phyloP scores from a whole-genome alignment of 2,113 vertebrate genomes.

The Bos javanicus region DNA sequence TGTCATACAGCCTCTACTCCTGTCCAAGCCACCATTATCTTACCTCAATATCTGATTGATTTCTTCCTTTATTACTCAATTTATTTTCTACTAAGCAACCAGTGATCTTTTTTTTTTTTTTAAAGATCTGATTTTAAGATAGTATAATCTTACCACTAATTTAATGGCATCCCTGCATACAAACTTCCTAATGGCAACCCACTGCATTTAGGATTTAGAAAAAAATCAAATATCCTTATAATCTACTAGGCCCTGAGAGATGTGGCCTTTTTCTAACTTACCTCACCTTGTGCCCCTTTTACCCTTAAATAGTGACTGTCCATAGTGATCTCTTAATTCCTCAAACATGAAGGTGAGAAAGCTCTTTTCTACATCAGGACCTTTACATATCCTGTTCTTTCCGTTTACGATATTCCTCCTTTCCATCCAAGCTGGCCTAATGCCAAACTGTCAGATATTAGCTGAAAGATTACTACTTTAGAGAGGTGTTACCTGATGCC shows the following conservation, averaged over 20 bases:
- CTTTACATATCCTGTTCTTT: not conserved
- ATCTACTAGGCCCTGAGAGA: not conserved
- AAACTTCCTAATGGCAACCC: not conserved
- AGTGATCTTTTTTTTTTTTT: not conserved
- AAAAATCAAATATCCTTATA: not conserved
- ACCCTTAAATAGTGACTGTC: not conserved
- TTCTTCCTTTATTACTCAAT: not conserved
- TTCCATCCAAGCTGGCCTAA: not conserved
- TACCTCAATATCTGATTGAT: not conserved
- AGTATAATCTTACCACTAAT: not conserved
- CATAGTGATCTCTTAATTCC: not conserved
- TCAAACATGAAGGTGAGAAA: not conserved
- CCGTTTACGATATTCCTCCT: not conserved
- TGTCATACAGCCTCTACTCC: not conserved
- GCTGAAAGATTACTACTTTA: not conserved
- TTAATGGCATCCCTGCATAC: not conserved
- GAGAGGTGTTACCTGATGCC: not conserved
- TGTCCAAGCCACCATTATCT: not conserved
- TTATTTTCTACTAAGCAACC: not conserved
- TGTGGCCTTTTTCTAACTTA: not conserved
- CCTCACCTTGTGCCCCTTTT: not conserved
- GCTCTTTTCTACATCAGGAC: not conserved
- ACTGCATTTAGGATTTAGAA: not conserved
- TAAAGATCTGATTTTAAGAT: not conserved
- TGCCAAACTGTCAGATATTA: not conserved